Evolutionary conservation across 2,888 invertebrate species (phyloP).

Genomic region (Coleophora deauratella): DNA sequence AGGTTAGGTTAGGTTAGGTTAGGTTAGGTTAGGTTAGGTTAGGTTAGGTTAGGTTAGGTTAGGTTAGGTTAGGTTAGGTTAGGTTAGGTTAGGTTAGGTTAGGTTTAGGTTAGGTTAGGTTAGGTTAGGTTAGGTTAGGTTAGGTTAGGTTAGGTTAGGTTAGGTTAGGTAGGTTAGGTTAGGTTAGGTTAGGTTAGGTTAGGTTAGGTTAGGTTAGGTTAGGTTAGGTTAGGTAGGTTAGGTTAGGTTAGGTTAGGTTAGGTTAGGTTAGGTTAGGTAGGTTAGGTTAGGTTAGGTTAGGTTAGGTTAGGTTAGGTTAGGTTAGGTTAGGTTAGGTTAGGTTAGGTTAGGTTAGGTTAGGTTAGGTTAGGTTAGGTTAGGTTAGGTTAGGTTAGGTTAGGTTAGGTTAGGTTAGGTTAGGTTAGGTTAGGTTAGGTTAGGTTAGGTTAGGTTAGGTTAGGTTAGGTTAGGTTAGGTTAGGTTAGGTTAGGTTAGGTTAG

Average conservation of each 20-base stretch:
- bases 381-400: conserved; percentile 11
- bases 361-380: conserved; percentile 10
- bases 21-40: too few species aligned
- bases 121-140: conserved; percentile 8
- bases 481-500: conserved; percentile 13
- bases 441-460: conserved; percentile 12
- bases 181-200: conserved; percentile 10
- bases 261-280: conserved; percentile 7
- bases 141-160: conserved; percentile 11
- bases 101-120: too few species aligned
- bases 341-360: conserved; percentile 8
- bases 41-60: too few species aligned
- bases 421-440: conserved; percentile 11
- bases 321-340: conserved; percentile 9
- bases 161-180: too few species aligned
- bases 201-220: conserved; percentile 10
- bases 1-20: too few species aligned
- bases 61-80: conserved; percentile 8
- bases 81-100: conserved; percentile 9
- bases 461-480: conserved; percentile 11
- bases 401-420: conserved; percentile 11
- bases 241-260: conserved; percentile 8
- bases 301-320: conserved; percentile 9
- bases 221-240: conserved; percentile 5
- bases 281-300: too few species aligned